phyloP scores from a whole-genome alignment of 2,888 invertebrate genomes.

The Agrenia bidenticulata region DNA sequence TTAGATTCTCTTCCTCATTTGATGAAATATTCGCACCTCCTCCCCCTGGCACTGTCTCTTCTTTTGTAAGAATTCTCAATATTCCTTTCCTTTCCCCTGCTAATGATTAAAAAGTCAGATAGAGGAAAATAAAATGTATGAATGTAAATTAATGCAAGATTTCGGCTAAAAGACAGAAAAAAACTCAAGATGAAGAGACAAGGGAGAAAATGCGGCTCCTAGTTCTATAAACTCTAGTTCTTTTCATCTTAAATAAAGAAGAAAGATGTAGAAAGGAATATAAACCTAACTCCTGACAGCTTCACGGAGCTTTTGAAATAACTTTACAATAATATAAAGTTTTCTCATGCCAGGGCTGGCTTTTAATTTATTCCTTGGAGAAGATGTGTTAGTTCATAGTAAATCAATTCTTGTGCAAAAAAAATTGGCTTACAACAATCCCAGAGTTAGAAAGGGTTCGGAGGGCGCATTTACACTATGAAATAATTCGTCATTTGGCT shows the following conservation, averaged over 20 bases:
- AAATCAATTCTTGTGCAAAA: no score
- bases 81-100: neutral
- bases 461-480: no score
- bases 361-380: no score
- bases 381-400: no score
- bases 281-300: neutral
- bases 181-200: conserved; percentile 15
- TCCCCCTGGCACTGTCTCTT: neutral
- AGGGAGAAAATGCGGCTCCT: neutral
- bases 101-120: neutral
- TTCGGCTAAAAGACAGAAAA: neutral
- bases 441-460: no score
- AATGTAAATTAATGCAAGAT: conserved; percentile 19
- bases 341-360: no score
- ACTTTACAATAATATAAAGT: no score
- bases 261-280: neutral
- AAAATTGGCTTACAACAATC: no score
- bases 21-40: conserved; percentile 18
- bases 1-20: conserved; percentile 8
- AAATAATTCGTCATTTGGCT: no score
- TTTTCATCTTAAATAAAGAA: no score
- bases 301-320: no score
- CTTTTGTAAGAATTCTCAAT: conserved; percentile 1
- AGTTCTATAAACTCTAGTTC: no score
- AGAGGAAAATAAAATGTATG: conserved; percentile 15